Evolutionary conservation across 2,797 vertebrate species (phyloP), one percentile per base, ranked within the genome.

Genomic region (Pangasius sanitwongsei): DNA sequence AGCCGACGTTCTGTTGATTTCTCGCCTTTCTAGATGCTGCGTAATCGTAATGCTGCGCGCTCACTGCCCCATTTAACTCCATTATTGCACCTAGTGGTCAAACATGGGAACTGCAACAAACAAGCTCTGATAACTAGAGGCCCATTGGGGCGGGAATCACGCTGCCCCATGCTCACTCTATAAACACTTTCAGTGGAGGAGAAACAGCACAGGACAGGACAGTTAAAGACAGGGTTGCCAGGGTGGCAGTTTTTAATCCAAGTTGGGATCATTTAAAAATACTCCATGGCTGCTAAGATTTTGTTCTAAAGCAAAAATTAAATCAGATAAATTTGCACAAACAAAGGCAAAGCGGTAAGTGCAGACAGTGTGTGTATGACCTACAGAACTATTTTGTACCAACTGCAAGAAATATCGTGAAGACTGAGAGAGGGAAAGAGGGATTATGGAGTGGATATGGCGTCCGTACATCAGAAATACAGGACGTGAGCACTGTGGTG

Each of bases 1-100:
- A 69, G 31, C 12, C 83, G 70, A 86, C 77, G 85, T 87, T 65
- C 63, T 69, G 13, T 69, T 69, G n/a, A 69, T 69, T 34, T 69
- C 5, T 61, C 11, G 0, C 3, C 20, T 20, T 59, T 23, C 57
- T 23, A 61, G 18, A 6, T 61, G 28, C 63, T 13, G 28, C 12
- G 9, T 65, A 65, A 18, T 15, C 5, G 31, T 16, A 69, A 0
- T 2, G 11, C 15, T 37, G 13, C 15, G 31, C 6, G 11, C 41
- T 48, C 23, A 48, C 41, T 4, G 23, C 41, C 3, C 23, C 2
- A 44, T 74, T 44, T 25, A 55, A 7, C 28, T 0, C n/a, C n/a
- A 12, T 75, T 34, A 55, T 34, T 55, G 16, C 50, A 31, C 50
- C 77, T 80, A 55, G 50, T 31, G 28, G 50, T 55, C 50, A 55